Base-by-base conservation (phyloP, 2,888 invertebrate genomes). In the Lasioglossum zephyrum region DNA sequence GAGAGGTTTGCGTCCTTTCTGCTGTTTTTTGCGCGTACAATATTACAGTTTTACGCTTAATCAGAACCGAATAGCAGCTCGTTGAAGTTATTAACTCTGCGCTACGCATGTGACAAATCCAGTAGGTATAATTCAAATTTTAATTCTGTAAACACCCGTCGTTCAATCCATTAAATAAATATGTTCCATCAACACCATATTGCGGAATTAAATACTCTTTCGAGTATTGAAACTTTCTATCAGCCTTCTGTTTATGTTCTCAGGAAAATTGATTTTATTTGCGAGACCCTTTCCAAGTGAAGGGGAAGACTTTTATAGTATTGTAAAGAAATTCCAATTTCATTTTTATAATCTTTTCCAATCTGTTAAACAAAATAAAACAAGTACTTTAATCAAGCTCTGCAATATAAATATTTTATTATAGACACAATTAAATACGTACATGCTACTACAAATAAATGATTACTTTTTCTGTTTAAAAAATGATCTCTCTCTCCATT, bases 1-100 rank as follows among this genome's bases (percentile, higher is more conserved):
- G 39, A 26, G 76, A 63, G 77, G 22, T 73, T 85, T 84, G 78
- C 78, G 70, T 70, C 53, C 76, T 70, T 63, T 22, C 81, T 77
- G 77, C 57, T 77, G 76, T 70, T 70, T 70, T 13, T 70, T 41
- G 39, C 6, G n/a, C 39, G 22, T 18, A 39, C 39, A 1, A 22
- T 13, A 11, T n/a, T 70, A 22, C 2, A 39, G 39, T 13, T 63
- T 31, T 18, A 63, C 31, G 8, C 36, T 31, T 18, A 8, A 31
- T 26, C 16, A 5, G 9, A 57, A n/a, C 4, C 6, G 36, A 66
- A 18, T 36, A 31, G 18, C 5, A 18, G 13, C 16, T 36, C 31
- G 18, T 39, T 22, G 39, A 66, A 39, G 18, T 18, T 39, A 36
- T 66, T n/a, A 57, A n/a, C 3, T 57, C 11, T n/a, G 11, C 4